Evolutionary conservation across 2,797 vertebrate genomes (phyloP), one percentile per base, ranked within the genome.

Genomic region (Phoebastria nigripes): DNA sequence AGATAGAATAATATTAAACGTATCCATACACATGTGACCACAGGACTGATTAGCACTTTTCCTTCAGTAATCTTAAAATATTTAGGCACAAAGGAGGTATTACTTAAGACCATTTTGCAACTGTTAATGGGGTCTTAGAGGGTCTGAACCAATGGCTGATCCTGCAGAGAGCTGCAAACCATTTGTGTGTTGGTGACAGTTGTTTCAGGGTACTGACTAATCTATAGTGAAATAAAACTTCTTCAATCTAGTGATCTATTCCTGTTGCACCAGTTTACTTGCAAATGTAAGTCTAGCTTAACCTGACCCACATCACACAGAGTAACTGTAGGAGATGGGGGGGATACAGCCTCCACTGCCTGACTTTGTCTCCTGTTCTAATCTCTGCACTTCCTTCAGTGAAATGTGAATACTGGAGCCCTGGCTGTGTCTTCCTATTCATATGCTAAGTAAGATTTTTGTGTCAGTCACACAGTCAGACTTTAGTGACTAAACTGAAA

Each of bases 401-500:
- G 54, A n/a, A 55, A 54, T 3, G 11, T 39, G 79, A 42, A 8
- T 69, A 12, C n/a, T 31, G 58, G 49, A 85, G 65, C 42, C 55
- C 47, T 79, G 69, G 19, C 66, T 70, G 37, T 39, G 20, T 44
- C 67, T 62, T 87, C 8, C 3, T 72, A 6, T 83, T 92, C 51
- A 3, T 69, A 51, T 83, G 71, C 78, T 78, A 87, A 95, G 80
- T 77, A 59, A 58, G 74, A 72, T 91, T 95, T 90, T 58, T 65
- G 37, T 87, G 54, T 92, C 61, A n/a, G 93, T 89, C 89, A 85
- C 82, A 76, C 79, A 47, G 31, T 37, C 71, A 76, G 80, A 51
- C 69, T 85, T 87, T 12, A 89, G 82, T 54, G 71, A 39, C 61
- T 92, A 90, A 95, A 94, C 82, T 94, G 96, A 78, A 93, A 95